Evolutionary conservation across 1,140 invertebrate species (phyloP), one percentile per base, ranked within the genome.

Genomic region (Drosophila nikananu): DNA sequence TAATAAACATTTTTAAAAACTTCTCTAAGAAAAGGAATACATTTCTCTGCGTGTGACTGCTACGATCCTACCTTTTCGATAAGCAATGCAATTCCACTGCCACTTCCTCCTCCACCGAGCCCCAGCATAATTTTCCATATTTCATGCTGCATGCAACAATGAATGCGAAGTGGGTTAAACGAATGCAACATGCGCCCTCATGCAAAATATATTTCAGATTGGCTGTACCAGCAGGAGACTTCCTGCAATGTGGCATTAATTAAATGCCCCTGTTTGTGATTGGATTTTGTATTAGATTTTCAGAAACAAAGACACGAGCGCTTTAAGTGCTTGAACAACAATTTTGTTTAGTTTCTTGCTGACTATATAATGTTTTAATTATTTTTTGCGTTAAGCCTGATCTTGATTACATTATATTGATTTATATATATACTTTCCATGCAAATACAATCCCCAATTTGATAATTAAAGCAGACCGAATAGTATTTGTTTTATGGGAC

Each of bases 61-160:
- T 54, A 13, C 32, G 60, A 76, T 58, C n/a, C 32, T 37, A 9
- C 44, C 15, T 32, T 32, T 12, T 51, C 25, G 84, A 87, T 83
- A 89, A 87, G 68, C 70, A 60, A 30, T 65, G 52, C 48, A 62
- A 51, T 67, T 67, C 64, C 15, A 65, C 23, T 76, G 55, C 54
- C 60, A 63, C 42, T 60, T 80, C 65, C 54, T 71, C 27, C 30
- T 65, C 44, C 63, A 30, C 15, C 62, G 13, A 19, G 9, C 8
- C 32, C 58, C 59, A 68, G 84, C 73, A 89, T 81, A 81, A 75
- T 59, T 89, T 78, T 79, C 66, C 84, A 89, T 89, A 83, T 80
- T 78, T 89, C 81, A 87, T 89, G 78, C 52, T 75, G 81, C 84
- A 87, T 86, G 83, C 83, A 80, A 86, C 83, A 80, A 86, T 62